phyloP scores from a whole-genome alignment of 2,797 vertebrate genomes.

The Otolemur crassicaudatus region DNA sequence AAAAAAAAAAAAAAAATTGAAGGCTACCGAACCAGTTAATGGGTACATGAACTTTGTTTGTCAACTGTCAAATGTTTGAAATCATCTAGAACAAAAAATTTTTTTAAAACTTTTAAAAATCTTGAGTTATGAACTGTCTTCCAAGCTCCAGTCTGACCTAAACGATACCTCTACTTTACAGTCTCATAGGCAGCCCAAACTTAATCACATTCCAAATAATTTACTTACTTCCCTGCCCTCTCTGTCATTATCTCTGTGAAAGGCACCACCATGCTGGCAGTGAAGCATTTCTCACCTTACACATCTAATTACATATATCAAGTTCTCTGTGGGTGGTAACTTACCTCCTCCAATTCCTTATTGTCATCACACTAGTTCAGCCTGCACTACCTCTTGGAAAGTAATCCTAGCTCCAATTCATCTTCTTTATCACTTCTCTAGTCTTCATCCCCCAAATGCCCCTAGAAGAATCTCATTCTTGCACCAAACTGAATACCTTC shows the following conservation, averaged over 20 bases:
- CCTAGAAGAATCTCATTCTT: not conserved
- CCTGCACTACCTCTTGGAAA: not conserved
- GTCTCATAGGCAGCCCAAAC: not conserved
- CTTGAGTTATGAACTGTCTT: not conserved
- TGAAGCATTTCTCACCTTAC: not conserved
- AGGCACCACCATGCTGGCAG: not conserved
- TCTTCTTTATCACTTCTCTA: not conserved
- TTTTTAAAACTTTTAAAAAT: not conserved
- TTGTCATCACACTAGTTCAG: not conserved
- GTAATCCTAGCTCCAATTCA: not conserved
- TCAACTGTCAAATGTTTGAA: not conserved
- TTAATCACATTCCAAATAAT: not conserved
- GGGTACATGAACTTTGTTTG: not conserved
- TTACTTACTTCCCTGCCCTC: not conserved
- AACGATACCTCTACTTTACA: not conserved
- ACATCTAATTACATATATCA: not conserved
- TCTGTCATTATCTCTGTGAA: not conserved
- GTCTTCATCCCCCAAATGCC: not conserved
- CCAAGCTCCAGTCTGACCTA: not conserved
- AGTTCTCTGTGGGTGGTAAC: not conserved
- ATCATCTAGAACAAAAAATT: not conserved
- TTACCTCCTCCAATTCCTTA: not conserved
- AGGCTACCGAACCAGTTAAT: not conserved
- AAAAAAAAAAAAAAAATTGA: not conserved
- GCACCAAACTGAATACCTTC: not conserved